Conservation (phyloP, 2,797 vertebrate genomes). For the Brachyrhaphis roseni region DNA sequence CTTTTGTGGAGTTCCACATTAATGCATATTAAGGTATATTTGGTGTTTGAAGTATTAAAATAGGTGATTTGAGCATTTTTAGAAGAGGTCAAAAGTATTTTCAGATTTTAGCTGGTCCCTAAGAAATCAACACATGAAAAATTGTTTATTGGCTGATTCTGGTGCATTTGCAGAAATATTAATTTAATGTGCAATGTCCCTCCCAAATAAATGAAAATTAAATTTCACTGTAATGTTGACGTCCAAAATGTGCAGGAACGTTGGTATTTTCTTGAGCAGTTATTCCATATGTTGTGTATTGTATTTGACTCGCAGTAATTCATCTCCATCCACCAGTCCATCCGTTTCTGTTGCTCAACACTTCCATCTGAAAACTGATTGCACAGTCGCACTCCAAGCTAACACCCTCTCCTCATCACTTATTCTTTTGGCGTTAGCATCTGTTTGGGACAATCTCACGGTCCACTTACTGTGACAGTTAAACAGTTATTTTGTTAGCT, state of each 20-base stretch:
- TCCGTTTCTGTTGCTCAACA: slow-evolving; percentile 34
- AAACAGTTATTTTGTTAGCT: slow-evolving; percentile 30
- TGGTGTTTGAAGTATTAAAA: background rate
- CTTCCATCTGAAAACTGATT: slow-evolving; percentile 62
- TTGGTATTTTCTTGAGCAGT: background rate
- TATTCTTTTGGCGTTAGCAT: slow-evolving; percentile 65
- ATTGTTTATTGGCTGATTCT: no score
- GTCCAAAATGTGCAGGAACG: background rate
- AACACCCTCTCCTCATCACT: slow-evolving; percentile 49
- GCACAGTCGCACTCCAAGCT: slow-evolving; percentile 49
- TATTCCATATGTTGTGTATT: background rate
- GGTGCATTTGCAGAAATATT: no score
- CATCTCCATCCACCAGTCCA: slow-evolving; percentile 36
- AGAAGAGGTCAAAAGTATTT: background rate
- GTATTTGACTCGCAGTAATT: slow-evolving; percentile 42
- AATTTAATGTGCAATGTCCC: no score
- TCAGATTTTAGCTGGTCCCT: background rate
- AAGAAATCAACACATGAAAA: no score
- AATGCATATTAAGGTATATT: background rate
- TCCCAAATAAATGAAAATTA: no score
- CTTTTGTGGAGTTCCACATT: background rate
- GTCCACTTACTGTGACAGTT: slow-evolving; percentile 33
- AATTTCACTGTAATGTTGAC: background rate
- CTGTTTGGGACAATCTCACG: slow-evolving; percentile 46
- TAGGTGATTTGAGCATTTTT: background rate